Base-by-base conservation (phyloP, 2,888 invertebrate genomes). In the Teinopalpus imperialis region DNA sequence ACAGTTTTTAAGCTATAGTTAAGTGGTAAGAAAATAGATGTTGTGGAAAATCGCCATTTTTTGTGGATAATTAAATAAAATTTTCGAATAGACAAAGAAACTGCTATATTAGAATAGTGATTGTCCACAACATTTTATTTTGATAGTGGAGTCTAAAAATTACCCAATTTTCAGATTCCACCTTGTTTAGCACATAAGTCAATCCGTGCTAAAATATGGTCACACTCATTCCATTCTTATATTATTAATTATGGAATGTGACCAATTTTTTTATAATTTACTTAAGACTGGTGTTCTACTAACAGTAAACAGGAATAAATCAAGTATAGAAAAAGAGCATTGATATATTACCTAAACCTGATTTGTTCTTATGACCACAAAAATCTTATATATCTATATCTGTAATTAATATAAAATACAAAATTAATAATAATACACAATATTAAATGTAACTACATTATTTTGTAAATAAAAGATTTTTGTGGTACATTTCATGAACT, bases 221-320 rank as follows among this genome's bases (percentile, higher is more conserved):
- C 39, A 26, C 29, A 41, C 7, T 24, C 13, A 36, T 41, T 52
- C 47, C 39, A 29, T 35, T 4, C 21, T 21, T 50, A n/a, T 45
- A 37, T 14, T 5, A 23, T 13, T 43, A 43, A 26, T 40, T 59
- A 12, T 34, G 23, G 36, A 47, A 34, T 14, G 36, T n/a, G 21
- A 26, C 26, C 8, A 14, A 44, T 34, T 41, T 51, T 46, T 35
- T 30, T 40, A 31, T 18, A 21, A 40, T 27, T 48, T 42, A 27
- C 39, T 54, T 75, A 79, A 77, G 67, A 66, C 61, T 69, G 75
- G 79, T 82, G 79, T 81, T 69, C 57, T 71, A 78, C 73, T 78
- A 75, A 82, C 74, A 64, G 48, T 43, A 54, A 58, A 52, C 54
- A 54, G 43, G 52, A 60, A 71, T 56, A 63, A 67, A 66, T 57